Evolutionary conservation across 2,113 vertebrate genomes (phyloP).

Genomic region (Ptychochromis oligacanthus): DNA sequence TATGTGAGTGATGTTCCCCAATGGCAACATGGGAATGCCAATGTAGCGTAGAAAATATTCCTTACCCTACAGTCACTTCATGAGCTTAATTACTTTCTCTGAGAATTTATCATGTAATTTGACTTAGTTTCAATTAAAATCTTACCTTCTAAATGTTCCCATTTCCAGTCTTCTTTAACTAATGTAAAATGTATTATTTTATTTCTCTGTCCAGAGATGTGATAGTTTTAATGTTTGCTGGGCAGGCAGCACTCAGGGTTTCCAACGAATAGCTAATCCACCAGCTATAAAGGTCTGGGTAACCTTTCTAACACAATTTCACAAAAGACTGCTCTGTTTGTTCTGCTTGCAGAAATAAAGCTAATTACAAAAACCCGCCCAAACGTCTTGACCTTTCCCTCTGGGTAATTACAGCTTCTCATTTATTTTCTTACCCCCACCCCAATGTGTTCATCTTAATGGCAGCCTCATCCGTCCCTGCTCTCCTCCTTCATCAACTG

Average conservation of each 20-base stretch:
- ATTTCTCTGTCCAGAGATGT: slow-evolving; percentile 16
- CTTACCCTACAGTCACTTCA: slow-evolving; percentile 42
- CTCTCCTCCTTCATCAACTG: slow-evolving; percentile 11
- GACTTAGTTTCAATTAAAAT: slow-evolving; percentile 63
- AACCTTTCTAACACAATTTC: slow-evolving; percentile 80
- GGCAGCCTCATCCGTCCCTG: neutral
- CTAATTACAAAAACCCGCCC: slow-evolving; percentile 72
- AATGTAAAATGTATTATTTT: slow-evolving; percentile 38
- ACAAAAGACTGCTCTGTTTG: slow-evolving; percentile 77
- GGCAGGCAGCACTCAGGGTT: slow-evolving; percentile 29
- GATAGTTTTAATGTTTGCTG: slow-evolving; percentile 20
- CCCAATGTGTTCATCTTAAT: slow-evolving; percentile 23
- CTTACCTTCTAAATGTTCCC: slow-evolving; percentile 36
- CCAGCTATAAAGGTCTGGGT: slow-evolving; percentile 64
- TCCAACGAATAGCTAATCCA: slow-evolving; percentile 46
- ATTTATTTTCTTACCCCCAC: slow-evolving; percentile 5
- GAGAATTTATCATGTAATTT: slow-evolving; percentile 59
- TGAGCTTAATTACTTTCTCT: slow-evolving; percentile 63
- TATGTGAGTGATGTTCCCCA: neutral
- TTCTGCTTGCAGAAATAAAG: slow-evolving; percentile 74
- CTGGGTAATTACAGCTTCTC: slow-evolving; percentile 65
- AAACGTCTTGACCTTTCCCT: slow-evolving; percentile 76
- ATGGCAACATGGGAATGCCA: slow-evolving; percentile 17
- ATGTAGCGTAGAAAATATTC: neutral
- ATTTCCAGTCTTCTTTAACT: slow-evolving; percentile 6